Base-by-base conservation (phyloP, 2,888 invertebrate species). In the Mylabris sibirica region DNA sequence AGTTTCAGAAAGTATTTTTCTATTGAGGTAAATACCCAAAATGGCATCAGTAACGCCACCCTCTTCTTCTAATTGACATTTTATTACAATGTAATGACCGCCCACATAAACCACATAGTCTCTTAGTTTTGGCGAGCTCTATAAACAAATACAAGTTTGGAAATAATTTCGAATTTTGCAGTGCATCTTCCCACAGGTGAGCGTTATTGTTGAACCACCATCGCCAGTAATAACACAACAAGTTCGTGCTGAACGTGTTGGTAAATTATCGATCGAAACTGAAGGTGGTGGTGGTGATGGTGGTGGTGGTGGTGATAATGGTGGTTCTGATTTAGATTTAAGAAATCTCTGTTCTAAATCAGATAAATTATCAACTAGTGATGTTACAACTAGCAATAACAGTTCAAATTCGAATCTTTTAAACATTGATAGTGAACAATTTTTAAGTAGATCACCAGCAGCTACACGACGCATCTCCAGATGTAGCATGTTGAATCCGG, bases 391-490 rank as follows among this genome's bases (percentile, higher is more conserved):
- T 57, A 84, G 84, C 75, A 84, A 83, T 72, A 82, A 83, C 73
- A 84, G 87, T 76, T 86, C 85, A 61, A 91, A 89, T 79, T 90
- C 90, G 11, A 90, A 91, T 76, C 84, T 89, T 11, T 81, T 91
- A 60, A 86, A 85, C 62, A 88, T 90, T 63, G 91, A 91, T 79
- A 87, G 89, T 60, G 91, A 91, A 76, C 87, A 88, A 74, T 91
- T 91, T 76, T 84, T 92, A 26, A 92, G 90, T 74, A 91, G 91
- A 79, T 94, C 94, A 1, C 93, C 94, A 4, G 93, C 95, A 66
- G 95, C 96, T 11, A 94, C 95, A 8, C 89, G 97, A 72, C 87
- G 97, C 75, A 96, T 97, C 81, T 96, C 96, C 74, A 95, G 95
- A 83, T 96, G 96, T 69, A 96, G 95, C 79, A 90, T 95, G 74